phyloP scores from a whole-genome alignment of 2,797 vertebrate species.

The Oreochromis mossambicus region DNA sequence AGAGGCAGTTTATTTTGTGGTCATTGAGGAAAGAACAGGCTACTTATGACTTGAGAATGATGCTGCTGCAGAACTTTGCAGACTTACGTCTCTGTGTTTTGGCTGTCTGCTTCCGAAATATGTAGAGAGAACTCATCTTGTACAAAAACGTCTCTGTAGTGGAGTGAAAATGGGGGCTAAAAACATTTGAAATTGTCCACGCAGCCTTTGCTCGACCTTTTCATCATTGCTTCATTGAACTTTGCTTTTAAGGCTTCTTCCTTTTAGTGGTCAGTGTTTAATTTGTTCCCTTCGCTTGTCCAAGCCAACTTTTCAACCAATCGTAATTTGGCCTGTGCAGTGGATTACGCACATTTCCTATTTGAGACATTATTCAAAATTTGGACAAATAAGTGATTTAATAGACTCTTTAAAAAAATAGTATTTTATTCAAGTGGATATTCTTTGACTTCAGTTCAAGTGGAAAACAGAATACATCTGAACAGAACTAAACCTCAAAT shows the following conservation, averaged over 20 bases:
- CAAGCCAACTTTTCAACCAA: not conserved
- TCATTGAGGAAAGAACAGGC: not conserved
- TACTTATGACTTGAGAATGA: not conserved
- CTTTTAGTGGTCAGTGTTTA: not conserved
- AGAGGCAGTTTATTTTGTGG: constrained; percentile 1
- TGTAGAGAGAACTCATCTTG: not conserved
- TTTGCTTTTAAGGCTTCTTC: not conserved
- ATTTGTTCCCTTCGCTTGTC: not conserved
- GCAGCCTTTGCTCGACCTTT: not conserved
- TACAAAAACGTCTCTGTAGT: not conserved
- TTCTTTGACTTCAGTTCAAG: fast-evolving
- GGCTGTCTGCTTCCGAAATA: not conserved
- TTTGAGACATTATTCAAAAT: not conserved
- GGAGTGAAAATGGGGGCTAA: not conserved
- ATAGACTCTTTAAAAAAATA: not conserved
- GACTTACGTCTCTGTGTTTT: not conserved
- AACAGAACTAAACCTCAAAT: not conserved
- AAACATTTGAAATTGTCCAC: not conserved
- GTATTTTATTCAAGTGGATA: not conserved
- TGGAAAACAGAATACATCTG: not conserved
- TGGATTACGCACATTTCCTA: not conserved
- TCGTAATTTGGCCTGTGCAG: not conserved
- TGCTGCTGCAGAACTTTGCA: not conserved
- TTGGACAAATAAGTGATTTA: not conserved
- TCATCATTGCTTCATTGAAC: not conserved